A percentile compares a stretch with the other conserved stretches of the same genome.
phyloP scores from a whole-genome alignment of 2,797 vertebrate genomes.

The Luscinia luscinia region DNA sequence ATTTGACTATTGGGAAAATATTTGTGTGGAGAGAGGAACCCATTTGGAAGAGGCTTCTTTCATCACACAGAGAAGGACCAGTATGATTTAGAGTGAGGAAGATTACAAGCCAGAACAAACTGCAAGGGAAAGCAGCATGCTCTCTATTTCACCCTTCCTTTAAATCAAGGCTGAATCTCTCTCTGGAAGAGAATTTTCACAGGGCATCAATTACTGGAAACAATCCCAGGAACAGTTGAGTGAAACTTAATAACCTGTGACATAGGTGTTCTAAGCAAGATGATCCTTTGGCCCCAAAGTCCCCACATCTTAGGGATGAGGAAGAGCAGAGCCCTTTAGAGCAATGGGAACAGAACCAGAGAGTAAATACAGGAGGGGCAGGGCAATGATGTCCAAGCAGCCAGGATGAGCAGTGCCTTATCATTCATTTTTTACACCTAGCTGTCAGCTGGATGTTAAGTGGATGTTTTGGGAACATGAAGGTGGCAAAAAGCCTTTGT shows the following conservation, averaged over 20 bases:
- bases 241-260: slow-evolving; percentile 17
- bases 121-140: background rate
- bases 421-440: background rate
- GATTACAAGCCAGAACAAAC: background rate
- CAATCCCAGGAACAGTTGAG: background rate
- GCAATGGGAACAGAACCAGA: background rate
- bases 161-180: background rate
- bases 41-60: background rate
- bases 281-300: background rate
- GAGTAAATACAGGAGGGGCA: background rate
- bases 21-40: background rate
- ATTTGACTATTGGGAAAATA: background rate
- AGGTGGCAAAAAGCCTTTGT: background rate
- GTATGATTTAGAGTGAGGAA: background rate
- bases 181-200: slow-evolving; percentile 1
- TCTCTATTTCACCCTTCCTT: background rate
- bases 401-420: background rate
- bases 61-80: background rate
- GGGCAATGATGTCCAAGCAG: background rate
- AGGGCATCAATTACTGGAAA: background rate
- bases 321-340: background rate
- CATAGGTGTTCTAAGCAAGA: background rate
- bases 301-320: background rate
- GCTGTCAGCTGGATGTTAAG: background rate
- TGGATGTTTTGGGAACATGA: background rate